Base-by-base conservation (phyloP, 2,888 invertebrate species). In the Pollenia griseotomentosa region DNA sequence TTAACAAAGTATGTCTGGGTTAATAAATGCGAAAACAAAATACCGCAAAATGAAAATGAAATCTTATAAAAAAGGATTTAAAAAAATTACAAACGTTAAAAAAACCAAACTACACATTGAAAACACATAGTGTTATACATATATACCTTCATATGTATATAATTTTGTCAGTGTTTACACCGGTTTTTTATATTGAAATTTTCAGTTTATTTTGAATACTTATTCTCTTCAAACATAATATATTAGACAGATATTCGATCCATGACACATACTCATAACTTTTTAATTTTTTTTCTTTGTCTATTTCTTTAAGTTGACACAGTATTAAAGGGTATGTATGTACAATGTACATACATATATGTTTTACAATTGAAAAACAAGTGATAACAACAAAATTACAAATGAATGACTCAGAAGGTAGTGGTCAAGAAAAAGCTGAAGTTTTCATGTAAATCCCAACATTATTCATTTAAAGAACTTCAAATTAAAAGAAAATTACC, bases 1-100 rank as follows among this genome's bases (percentile, higher is more conserved):
- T 80, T 71, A 73, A 66, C 80, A 75, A 73, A 71, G 59, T 84
- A 87, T 87, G 87, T 87, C 87, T 87, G 81, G 84, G 87, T 87
- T 87, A 87, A 84, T 57, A 81, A 68, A 84, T 87, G 77, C 87
- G 55, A 81, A 83, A 85, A 81, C 71, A 55, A 73, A 83, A 55
- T 19, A 63, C 68, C 23, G 53, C 46, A 23, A 87, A 87, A 87
- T 81, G 81, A 81, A 84, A 87, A 81, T 68, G 87, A 86, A 86
- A 83, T 81, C 83, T 73, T 79, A 75, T 75, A 75, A 83, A 79
- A 46, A 16, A 85, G 80, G 66, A 83, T 78, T 83, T 55, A 55
- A 74, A 63, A 70, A n/a, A 74, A 65, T 42, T 65, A 42, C 61
- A n/a, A 65, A 55, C 12, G 23, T 9, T 19, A 19, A 63, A 77